Evolutionary conservation across 2,888 invertebrate genomes (phyloP).

Genomic region (Eristalinus sepulchralis): DNA sequence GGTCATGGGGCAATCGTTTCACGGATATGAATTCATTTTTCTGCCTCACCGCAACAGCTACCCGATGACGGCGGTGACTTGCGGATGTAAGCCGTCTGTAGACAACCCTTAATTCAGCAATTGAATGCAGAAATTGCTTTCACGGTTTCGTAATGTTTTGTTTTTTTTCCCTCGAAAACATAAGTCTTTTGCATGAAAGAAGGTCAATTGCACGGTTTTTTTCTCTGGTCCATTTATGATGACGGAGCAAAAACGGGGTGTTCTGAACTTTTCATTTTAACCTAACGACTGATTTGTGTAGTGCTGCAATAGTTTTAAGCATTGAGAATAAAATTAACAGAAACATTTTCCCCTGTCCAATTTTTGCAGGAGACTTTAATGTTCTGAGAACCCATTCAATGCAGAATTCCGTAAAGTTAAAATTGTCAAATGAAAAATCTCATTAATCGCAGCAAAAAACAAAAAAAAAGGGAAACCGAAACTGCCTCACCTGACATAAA

Average conservation of each 20-base stretch:
- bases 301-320: no score
- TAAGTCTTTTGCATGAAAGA: no score
- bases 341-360: no score
- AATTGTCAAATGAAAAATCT: constrained; percentile 15
- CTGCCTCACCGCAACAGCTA: background rate
- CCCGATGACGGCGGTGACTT: background rate
- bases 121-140: background rate
- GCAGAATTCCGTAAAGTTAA: constrained; percentile 12
- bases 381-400: background rate
- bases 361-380: background rate
- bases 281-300: no score
- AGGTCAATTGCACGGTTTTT: no score
- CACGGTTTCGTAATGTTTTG: background rate
- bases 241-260: no score
- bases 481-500: constrained; percentile 3
- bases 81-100: background rate
- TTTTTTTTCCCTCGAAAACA: no score
- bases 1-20: constrained; percentile 46
- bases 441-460: constrained; percentile 27
- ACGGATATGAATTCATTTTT: constrained; percentile 30
- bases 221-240: no score
- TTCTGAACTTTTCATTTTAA: no score
- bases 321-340: no score
- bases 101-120: background rate
- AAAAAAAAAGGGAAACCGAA: background rate